These are phyloP conservation scores for Myotis planiceps DNA, from an alignment of 2,797 vertebrate genomes.

Conservation along the genomic window DNA sequence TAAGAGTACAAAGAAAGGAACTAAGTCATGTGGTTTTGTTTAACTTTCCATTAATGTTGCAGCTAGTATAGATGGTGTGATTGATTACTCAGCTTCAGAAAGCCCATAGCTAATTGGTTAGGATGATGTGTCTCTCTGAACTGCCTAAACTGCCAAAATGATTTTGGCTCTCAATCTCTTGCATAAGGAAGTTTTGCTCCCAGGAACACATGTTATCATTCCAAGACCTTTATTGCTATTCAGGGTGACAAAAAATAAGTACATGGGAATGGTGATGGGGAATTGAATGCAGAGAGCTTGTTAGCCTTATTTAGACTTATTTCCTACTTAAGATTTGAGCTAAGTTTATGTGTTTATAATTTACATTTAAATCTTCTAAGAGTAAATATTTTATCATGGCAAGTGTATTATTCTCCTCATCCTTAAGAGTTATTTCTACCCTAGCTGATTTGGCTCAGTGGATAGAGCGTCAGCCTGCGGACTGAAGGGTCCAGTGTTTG, in stretches of 20 bases:
- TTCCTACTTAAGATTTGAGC: not conserved
- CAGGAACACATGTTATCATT: not conserved
- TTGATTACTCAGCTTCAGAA: constrained; percentile 50
- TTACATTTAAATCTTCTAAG: constrained; percentile 25
- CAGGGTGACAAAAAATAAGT: not conserved
- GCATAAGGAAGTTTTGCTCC: constrained; percentile 46
- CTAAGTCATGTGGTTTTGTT: constrained; percentile 75
- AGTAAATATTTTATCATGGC: not conserved
- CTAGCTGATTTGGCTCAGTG: too few species aligned
- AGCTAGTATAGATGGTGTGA: constrained; percentile 39
- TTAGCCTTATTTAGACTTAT: constrained; percentile 30
- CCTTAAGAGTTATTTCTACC: not conserved
- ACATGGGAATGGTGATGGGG: not conserved
- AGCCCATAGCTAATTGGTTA: constrained; percentile 23
- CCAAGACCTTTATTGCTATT: constrained; percentile 43
- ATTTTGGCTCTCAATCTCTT: constrained; percentile 46
- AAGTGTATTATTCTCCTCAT: not conserved
- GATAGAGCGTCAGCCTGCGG: too few species aligned
- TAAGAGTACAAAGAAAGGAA: constrained; percentile 73
- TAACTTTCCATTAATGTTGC: constrained; percentile 53
- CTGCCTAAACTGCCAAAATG: constrained; percentile 49
- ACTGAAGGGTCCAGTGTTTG: too few species aligned
- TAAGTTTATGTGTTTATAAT: not conserved
- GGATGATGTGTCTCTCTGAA: constrained; percentile 16
- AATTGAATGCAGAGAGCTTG: not conserved